Conservation (phyloP, 2,797 vertebrate genomes). For the Hozukius guyotensis region DNA sequence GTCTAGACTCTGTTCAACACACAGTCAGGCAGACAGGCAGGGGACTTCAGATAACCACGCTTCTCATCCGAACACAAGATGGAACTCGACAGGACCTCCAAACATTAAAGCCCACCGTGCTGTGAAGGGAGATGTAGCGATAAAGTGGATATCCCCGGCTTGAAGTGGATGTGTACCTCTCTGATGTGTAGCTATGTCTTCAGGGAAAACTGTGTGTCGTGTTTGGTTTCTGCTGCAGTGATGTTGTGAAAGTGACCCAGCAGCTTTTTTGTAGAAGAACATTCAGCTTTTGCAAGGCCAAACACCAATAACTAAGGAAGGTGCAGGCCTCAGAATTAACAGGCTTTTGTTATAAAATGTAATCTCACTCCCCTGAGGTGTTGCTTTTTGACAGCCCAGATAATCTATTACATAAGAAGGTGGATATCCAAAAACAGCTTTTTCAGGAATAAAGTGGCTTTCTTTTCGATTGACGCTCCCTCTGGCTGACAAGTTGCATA, state of each 20-base stretch:
- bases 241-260: background rate
- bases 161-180: conserved; percentile 20
- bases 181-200: conserved; percentile 10
- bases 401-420: background rate
- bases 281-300: background rate
- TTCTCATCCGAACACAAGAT: conserved; percentile 36
- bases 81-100: conserved; percentile 38
- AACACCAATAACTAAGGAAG: background rate
- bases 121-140: conserved; percentile 27
- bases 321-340: background rate
- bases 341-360: background rate
- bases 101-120: conserved; percentile 25
- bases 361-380: background rate
- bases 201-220: background rate
- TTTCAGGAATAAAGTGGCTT: background rate
- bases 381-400: background rate
- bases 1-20: conserved; percentile 16
- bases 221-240: conserved; percentile 3
- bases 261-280: background rate
- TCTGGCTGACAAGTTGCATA: background rate
- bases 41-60: conserved; percentile 29
- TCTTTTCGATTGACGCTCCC: background rate
- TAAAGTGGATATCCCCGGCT: conserved; percentile 31
- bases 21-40: background rate
- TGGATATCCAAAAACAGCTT: background rate